These are phyloP conservation scores for Galeopterus variegatus DNA, from an alignment of 2,113 vertebrate genomes.

Conservation along the genomic window DNA sequence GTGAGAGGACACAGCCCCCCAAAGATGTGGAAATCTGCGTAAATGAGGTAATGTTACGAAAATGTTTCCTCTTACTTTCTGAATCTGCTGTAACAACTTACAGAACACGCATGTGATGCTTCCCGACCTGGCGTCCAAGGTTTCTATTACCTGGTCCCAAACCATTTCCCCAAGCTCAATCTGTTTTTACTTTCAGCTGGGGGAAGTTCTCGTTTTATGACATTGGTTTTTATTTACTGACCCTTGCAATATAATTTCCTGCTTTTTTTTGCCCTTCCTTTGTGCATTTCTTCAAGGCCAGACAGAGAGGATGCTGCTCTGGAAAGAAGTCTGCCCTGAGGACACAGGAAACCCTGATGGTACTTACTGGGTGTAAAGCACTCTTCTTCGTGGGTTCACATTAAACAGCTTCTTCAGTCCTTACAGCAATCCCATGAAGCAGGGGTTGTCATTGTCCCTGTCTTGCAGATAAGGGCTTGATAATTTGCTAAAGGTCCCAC, in stretches of 20 bases:
- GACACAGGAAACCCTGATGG: too few relatives aligned
- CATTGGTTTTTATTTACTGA: neutral
- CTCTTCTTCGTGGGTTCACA: neutral
- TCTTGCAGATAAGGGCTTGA: neutral
- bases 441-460: fast-evolving
- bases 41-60: too few relatives aligned
- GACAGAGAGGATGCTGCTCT: too few relatives aligned
- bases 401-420: fast-evolving
- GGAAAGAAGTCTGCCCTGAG: neutral
- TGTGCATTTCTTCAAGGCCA: too few relatives aligned
- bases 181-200: neutral
- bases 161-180: too few relatives aligned
- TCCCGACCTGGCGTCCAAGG: neutral
- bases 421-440: too few relatives aligned
- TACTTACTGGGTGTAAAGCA: neutral
- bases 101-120: fast-evolving
- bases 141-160: neutral
- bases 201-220: neutral
- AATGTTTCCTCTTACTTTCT: neutral
- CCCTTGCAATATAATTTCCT: too few relatives aligned
- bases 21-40: fast-evolving
- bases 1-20: neutral
- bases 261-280: neutral
- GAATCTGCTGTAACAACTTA: too few relatives aligned
- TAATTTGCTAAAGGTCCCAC: fast-evolving